Conservation (phyloP, 2,113 vertebrate species). For the Cavia aperea region DNA sequence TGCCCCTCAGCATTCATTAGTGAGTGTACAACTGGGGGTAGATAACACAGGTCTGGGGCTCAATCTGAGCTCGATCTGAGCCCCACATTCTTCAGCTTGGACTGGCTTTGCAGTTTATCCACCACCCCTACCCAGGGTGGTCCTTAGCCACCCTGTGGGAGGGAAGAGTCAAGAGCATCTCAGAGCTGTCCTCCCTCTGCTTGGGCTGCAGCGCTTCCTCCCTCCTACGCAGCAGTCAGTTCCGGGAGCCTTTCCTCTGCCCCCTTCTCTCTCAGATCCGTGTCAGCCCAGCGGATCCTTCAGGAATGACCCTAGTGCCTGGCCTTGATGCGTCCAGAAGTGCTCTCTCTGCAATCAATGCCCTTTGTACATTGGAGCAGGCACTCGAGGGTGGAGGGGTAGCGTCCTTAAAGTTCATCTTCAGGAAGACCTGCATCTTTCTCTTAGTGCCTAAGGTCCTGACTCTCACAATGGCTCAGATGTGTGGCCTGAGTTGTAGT, state of each 20-base stretch:
- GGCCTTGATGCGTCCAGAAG: neutral
- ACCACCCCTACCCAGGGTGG: neutral
- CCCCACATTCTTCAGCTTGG: neutral
- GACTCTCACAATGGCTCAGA: neutral
- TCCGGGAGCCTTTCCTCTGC: constrained; percentile 6
- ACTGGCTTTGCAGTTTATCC: neutral
- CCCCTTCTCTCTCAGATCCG: neutral
- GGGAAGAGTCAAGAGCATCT: constrained; percentile 38
- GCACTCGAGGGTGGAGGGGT: neutral
- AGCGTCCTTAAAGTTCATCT: constrained; percentile 48
- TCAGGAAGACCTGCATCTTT: constrained; percentile 1
- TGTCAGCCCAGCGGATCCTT: neutral
- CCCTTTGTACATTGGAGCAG: neutral
- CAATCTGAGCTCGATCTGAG: neutral
- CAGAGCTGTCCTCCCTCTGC: constrained; percentile 42
- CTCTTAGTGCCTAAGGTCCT: constrained; percentile 43
- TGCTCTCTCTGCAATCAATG: neutral
- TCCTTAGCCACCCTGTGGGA: neutral
- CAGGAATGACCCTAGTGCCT: neutral
- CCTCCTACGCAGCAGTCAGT: constrained; percentile 42
- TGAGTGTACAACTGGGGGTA: neutral
- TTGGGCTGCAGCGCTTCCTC: neutral
- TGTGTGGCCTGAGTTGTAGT: neutral
- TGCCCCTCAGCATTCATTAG: neutral
- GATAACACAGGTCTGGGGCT: neutral